These are phyloP conservation scores for Chaenocephalus aceratus DNA, from an alignment of 2,113 vertebrate genomes.

Conservation along the genomic window DNA sequence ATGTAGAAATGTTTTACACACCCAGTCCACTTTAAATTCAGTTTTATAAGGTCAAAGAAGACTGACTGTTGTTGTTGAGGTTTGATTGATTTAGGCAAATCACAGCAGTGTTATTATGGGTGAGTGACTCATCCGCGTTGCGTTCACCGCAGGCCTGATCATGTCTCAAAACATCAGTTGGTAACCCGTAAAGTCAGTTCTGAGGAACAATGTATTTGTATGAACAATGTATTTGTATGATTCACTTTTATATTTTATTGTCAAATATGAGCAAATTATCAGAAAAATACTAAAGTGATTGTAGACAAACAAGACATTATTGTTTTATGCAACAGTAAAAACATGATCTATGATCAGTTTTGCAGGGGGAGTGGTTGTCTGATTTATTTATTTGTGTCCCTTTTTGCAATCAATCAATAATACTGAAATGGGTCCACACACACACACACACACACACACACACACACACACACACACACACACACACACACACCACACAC, in stretches of 20 bases:
- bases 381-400: background rate
- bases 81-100: constrained; percentile 59
- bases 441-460: background rate
- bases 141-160: constrained; percentile 47
- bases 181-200: constrained; percentile 65
- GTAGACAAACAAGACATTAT: background rate
- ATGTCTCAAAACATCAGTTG: constrained; percentile 62
- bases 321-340: background rate
- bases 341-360: background rate
- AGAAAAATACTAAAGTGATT: no score
- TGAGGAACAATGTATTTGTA: background rate
- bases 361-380: background rate
- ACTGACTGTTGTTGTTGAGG: constrained; percentile 49
- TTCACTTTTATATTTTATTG: background rate
- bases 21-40: background rate
- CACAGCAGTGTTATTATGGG: constrained; percentile 54
- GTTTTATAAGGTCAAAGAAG: constrained; percentile 44
- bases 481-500: no score
- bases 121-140: constrained; percentile 57
- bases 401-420: background rate
- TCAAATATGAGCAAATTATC: background rate
- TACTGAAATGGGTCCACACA: background rate
- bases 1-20: background rate
- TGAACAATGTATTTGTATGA: background rate
- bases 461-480: background rate